Evolutionary conservation across 2,113 vertebrate species (phyloP), one percentile per base, ranked within the genome.

Genomic region (Gavialis gangeticus): DNA sequence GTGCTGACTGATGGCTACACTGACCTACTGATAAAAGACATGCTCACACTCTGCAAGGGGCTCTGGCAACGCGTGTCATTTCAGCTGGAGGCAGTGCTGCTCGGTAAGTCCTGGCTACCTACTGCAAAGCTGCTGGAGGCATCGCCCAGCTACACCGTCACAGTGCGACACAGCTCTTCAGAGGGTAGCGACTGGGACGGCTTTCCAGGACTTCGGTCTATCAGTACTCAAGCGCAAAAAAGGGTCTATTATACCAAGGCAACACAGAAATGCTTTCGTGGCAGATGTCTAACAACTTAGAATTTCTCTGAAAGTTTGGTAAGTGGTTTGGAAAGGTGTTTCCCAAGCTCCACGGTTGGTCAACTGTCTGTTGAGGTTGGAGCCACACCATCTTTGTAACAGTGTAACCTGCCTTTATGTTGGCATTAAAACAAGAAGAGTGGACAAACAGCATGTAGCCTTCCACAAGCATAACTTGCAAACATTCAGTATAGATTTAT

Each of bases 1-100:
- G 84, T 76, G 64, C 88, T 98, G 75, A 83, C 28, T 37, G 75
- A 89, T 19, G 97, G 98, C 62, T 98, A 98, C 37, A 76, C 96
- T 46, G 84, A 93, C 4, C n/a, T 67, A 79, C 30, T 98, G 89
- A 79, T 98, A 60, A 92, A 95, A 19, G 96, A 98, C 22, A 98
- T 98, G 98, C 84, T 98, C 64, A 84, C 82, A n/a, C 91, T 98
- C 19, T 97, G 95, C 82, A 85, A 81, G 34, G 94, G 93, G 3
- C 81, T 97, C 83, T 97, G 97, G 94, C 98, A 99, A 80, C 96
- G 97, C 2, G 94, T 98, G 89, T 98, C 98, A 21, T 96, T 99
- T 63, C 98, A 98, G 94, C 85, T 98, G 81, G 88, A 92, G 37
- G 86, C 95, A 5, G 77, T 87, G 12, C 71, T 75, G 0, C 87